Base-by-base conservation (phyloP, 2,888 invertebrate genomes). In the Rhagophthalmus giganteus region DNA sequence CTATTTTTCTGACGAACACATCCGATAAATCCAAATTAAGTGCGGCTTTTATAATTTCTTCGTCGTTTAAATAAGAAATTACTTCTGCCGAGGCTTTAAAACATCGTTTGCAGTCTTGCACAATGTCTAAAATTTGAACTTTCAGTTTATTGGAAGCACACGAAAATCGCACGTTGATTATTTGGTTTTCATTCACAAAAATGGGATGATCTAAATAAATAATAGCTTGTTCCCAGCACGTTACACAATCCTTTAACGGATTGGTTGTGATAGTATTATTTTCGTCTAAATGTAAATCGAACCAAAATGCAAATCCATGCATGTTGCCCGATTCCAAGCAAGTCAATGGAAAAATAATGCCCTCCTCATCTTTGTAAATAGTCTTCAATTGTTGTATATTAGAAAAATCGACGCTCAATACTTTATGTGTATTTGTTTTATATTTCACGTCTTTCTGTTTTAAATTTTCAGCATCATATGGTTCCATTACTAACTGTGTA, bases 181-280 rank as follows among this genome's bases (percentile, higher is more conserved):
- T 62, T 27, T 76, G 68, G 57, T 74, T 68, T 51, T 71, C 53
- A 38, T 66, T 54, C 1, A 74, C 57, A 3, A 12, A 2, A 9
- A 71, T 41, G 1, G 81, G 78, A 57, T 77, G 64, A 37, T 76
- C 72, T 50, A 82, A 73, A 71, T 81, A 84, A 68, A 86, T 87
- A 26, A 90, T 76, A 4, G 87, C 88, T 67, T 88, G 87, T 66
- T 90, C 88, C 90, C 90, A 91, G 62, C 88, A 88, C 54, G 79
- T 76, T 2, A 78, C 76, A 56, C 75, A 71, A 1, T 71, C 63
- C 3, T 75, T 72, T 45, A 69, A 74, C 1, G 87, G 86, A 55
- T 83, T 78, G 5, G 86, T 85, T 37, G 83, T 82, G 26, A 90
- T 74, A 0, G 72, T 75, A 20, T 81, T 78, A 26, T 79, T 76